phyloP scores from a whole-genome alignment of 2,113 vertebrate genomes.

The Prunella himalayana region DNA sequence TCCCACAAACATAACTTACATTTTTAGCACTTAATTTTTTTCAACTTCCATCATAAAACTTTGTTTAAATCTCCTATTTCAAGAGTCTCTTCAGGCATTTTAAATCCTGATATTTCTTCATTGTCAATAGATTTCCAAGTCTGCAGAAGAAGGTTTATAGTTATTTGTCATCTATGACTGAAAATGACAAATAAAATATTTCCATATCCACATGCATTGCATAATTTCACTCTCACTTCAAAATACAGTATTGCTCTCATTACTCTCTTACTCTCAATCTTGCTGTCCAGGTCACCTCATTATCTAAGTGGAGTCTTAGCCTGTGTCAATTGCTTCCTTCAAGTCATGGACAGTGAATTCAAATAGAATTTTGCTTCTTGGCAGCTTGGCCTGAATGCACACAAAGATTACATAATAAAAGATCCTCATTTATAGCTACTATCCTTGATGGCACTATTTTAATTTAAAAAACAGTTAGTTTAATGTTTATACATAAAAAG shows the following conservation, averaged over 20 bases:
- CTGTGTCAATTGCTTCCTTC: background rate
- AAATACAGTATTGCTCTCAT: background rate
- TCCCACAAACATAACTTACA: background rate
- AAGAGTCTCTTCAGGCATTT: background rate
- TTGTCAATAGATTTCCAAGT: background rate
- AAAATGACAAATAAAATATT: background rate
- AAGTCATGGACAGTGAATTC: background rate
- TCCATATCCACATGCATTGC: background rate
- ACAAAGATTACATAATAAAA: background rate
- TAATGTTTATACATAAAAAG: background rate
- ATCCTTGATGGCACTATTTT: background rate
- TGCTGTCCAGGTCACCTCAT: background rate
- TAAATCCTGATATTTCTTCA: background rate
- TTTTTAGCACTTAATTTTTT: background rate
- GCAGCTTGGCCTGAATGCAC: background rate
- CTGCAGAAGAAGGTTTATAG: background rate
- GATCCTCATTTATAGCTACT: background rate
- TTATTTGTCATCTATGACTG: background rate
- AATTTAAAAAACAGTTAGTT: constrained; percentile 1
- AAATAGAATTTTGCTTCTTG: background rate
- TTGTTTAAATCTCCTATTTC: background rate
- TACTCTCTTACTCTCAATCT: background rate
- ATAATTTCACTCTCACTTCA: background rate
- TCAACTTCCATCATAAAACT: background rate
- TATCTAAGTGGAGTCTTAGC: background rate